Evolutionary conservation across 2,888 invertebrate genomes (phyloP), one percentile per base, ranked within the genome.

Genomic region (Amphipoea lucens): DNA sequence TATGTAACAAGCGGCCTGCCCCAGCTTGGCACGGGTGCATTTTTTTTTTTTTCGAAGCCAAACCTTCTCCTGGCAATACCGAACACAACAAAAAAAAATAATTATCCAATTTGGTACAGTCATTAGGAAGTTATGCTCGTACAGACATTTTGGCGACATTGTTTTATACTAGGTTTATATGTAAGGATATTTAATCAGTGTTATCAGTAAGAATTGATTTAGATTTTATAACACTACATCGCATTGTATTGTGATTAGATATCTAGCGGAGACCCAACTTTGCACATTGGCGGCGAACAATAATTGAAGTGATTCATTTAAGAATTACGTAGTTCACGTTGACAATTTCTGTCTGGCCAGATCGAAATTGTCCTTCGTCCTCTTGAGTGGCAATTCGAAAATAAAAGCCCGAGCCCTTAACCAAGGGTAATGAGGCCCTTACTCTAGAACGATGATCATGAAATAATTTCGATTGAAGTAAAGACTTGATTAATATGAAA

Each of bases 121-220:
- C 2, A 40, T 40, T 29, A 29, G 29, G 40, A 40, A 40, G 4
- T 40, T 40, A 40, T 40, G 40, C 40, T 40, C 40, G 40, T 40
- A 4, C 40, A 40, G 40, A 40, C 40, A 40, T 40, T 40, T 40
- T 0, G 40, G 40, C 40, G 40, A 40, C 40, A 4, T 40, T 40
- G 36, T 36, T 36, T 36, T 36, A 36, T 36, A 36, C 36, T 36
- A 29, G n/a, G n/a, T n/a, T n/a, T n/a, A 29, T 29, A 36, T 36
- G 40, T 40, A 40, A 40, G 40, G 40, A 45, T 48, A 65, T 60
- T 29, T 62, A 81, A 85, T 81, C 72, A 73, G 20, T 69, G 45
- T 69, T 84, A 85, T 80, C 68, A 69, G 29, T 6, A 20, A 48
- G 29, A 74, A 62, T 57, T 69, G 62, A 69, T 81, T 75, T 73